These are phyloP conservation scores for Salmo trutta DNA, from an alignment of 2,797 vertebrate species.

Conservation along the genomic window DNA sequence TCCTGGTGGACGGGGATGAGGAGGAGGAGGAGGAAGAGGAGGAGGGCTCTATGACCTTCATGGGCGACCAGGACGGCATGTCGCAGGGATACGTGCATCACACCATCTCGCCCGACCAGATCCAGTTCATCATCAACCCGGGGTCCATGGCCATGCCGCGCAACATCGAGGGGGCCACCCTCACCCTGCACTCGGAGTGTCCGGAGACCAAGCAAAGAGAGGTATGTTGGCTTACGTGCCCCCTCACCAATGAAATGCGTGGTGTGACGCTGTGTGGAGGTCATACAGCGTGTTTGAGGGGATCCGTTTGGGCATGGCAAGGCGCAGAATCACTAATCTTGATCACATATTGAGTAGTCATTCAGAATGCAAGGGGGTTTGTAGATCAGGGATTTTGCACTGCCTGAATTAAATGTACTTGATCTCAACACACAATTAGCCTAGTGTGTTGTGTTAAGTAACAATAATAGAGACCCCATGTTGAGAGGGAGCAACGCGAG, in stretches of 20 bases:
- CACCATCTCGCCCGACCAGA: slow-evolving; percentile 97
- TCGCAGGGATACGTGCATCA: slow-evolving; percentile 98
- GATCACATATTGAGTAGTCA: no score
- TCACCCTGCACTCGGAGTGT: slow-evolving; percentile 96
- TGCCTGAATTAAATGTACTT: background rate
- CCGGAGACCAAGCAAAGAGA: slow-evolving; percentile 96
- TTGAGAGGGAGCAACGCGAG: background rate
- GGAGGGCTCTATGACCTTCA: slow-evolving; percentile 87
- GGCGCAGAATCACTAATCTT: no score
- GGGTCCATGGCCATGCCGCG: slow-evolving; percentile 98
- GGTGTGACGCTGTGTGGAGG: background rate
- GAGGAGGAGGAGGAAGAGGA: slow-evolving; percentile 65
- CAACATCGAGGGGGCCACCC: slow-evolving; percentile 96
- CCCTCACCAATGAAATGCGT: background rate
- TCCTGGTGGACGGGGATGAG: slow-evolving; percentile 82
- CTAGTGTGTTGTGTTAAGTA: no score
- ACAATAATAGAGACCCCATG: background rate
- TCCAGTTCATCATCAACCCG: slow-evolving; percentile 97
- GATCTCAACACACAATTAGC: no score
- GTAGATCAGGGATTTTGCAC: no score
- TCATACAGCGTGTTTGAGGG: background rate
- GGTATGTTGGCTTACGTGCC: slow-evolving; percentile 70
- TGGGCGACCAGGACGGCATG: slow-evolving; percentile 91
- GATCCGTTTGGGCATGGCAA: no score
- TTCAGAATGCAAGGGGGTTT: no score